A percentile compares a stretch with the other conserved stretches of the same genome.
Conservation (phyloP, 2,888 invertebrate genomes). For the Ormyrus pomaceus region DNA sequence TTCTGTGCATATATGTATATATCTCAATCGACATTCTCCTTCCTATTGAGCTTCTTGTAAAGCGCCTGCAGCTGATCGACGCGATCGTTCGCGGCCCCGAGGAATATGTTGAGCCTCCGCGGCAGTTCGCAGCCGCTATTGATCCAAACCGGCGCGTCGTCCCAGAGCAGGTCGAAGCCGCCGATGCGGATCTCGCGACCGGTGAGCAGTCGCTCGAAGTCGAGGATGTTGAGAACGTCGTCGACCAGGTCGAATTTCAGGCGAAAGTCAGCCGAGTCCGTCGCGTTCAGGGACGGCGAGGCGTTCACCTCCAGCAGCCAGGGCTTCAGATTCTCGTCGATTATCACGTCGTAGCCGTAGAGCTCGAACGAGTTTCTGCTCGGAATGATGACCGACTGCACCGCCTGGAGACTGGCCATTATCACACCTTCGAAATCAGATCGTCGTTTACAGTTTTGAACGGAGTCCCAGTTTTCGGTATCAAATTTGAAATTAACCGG, state of each 20-base stretch:
- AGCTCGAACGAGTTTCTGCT: slow-evolving; percentile 81
- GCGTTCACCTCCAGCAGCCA: slow-evolving; percentile 81
- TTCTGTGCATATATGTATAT: no score
- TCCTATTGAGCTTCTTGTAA: no score
- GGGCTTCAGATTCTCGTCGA: slow-evolving; percentile 78
- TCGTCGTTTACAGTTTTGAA: no score
- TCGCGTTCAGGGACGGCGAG: slow-evolving; percentile 79
- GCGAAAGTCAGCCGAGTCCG: slow-evolving; percentile 79
- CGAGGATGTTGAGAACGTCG: slow-evolving; percentile 79
- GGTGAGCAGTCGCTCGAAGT: slow-evolving; percentile 78
- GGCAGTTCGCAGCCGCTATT: not conserved
- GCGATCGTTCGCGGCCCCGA: no score
- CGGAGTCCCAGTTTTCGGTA: no score
- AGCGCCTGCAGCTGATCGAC: no score
- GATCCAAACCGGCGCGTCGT: slow-evolving; percentile 77
- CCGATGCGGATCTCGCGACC: slow-evolving; percentile 79
- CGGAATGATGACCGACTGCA: slow-evolving; percentile 77
- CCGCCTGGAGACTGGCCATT: slow-evolving; percentile 78
- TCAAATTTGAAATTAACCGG: slow-evolving; percentile 64
- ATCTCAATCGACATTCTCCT: no score
- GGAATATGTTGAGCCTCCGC: no score
- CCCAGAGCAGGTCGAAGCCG: slow-evolving; percentile 80
- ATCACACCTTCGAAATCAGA: slow-evolving; percentile 72
- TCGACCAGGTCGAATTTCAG: slow-evolving; percentile 79
- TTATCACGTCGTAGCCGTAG: slow-evolving; percentile 80